phyloP scores from a whole-genome alignment of 2,113 vertebrate species.

The Planiliza haematocheilus region DNA sequence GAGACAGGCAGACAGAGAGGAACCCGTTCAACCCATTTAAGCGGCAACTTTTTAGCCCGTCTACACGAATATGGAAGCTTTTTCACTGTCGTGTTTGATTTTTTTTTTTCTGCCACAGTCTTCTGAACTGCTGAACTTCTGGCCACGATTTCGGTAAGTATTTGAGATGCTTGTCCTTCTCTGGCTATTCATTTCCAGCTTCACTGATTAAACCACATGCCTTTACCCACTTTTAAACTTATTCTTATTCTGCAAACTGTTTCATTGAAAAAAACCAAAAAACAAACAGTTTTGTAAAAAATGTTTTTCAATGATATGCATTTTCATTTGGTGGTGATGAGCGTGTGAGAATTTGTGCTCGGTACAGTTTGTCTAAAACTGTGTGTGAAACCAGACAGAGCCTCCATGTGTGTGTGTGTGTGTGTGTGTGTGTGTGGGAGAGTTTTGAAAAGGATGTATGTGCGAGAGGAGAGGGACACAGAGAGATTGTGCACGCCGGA shows the following conservation, averaged over 20 bases:
- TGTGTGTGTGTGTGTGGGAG: constrained; percentile 48
- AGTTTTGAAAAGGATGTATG: constrained; percentile 56
- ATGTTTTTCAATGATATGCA: neutral
- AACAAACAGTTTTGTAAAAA: neutral
- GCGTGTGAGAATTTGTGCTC: neutral
- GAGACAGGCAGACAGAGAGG: constrained; percentile 28
- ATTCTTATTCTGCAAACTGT: neutral
- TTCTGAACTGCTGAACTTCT: constrained; percentile 36
- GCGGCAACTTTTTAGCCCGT: constrained; percentile 69
- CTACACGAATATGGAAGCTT: constrained; percentile 70
- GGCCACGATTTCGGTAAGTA: constrained; percentile 66
- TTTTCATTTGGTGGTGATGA: neutral
- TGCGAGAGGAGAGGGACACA: constrained; percentile 16
- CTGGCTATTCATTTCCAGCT: neutral
- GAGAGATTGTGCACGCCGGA: constrained; percentile 40
- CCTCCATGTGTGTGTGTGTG: constrained; percentile 36
- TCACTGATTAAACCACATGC: neutral
- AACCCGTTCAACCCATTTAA: constrained; percentile 72
- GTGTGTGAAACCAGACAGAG: constrained; percentile 29
- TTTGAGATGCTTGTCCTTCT: constrained; percentile 27
- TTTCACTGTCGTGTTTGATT: constrained; percentile 3
- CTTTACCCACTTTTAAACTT: neutral
- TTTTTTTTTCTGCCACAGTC: constrained; percentile 59
- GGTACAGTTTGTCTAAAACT: constrained; percentile 30
- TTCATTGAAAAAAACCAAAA: neutral